Conservation (phyloP, 2,113 vertebrate species). For the Trichomycterus rosablanca region DNA sequence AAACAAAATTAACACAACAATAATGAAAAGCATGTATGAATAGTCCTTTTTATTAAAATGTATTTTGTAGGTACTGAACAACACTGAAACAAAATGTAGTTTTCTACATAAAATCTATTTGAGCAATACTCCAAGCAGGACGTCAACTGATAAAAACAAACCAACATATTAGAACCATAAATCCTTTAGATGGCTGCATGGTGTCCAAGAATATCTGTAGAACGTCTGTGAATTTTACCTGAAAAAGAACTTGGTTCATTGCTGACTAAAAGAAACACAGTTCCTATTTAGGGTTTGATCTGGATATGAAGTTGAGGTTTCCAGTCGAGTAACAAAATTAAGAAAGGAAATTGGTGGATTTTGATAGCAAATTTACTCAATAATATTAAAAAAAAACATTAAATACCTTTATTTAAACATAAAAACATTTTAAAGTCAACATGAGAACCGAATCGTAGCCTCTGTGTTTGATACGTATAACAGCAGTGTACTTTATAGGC, state of each 20-base stretch:
- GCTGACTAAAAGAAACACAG: too few species aligned
- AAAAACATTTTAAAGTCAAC: conserved; percentile 26
- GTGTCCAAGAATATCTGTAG: too few species aligned
- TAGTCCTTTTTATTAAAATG: conserved; percentile 35
- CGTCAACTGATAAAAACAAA: conserved; percentile 13
- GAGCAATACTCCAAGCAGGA: conserved; percentile 19
- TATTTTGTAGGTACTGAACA: conserved; percentile 33
- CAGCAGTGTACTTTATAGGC: conserved; percentile 34
- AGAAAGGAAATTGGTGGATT: background rate
- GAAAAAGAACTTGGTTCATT: conserved; percentile 1
- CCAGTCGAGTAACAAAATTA: background rate
- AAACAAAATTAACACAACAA: too few species aligned
- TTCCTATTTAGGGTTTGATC: too few species aligned
- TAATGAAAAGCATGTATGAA: conserved; percentile 23
- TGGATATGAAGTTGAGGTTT: background rate
- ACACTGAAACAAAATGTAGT: conserved; percentile 33
- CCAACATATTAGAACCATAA: too few species aligned
- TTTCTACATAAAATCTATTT: conserved; percentile 31
- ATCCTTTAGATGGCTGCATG: too few species aligned
- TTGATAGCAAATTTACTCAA: conserved; percentile 18
- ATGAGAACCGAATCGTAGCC: conserved; percentile 11
- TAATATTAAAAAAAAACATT: conserved; percentile 38
- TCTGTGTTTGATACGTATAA: conserved; percentile 13
- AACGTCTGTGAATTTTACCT: background rate
- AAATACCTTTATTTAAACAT: conserved; percentile 52